Conservation (phyloP, 2,113 vertebrate species). For the Clarias gariepinus region DNA sequence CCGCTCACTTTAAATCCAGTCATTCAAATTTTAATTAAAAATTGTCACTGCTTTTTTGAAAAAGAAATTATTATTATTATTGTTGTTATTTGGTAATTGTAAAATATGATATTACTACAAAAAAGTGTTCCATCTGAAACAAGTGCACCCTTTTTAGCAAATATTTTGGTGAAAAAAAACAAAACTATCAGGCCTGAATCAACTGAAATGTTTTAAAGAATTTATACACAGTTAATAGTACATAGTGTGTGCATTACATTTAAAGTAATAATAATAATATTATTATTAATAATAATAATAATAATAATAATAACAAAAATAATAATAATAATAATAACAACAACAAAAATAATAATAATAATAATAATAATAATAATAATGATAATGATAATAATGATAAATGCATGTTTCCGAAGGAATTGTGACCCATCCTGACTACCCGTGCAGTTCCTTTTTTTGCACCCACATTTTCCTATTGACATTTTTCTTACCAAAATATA, state of each 20-base stretch:
- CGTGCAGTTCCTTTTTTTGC: not conserved
- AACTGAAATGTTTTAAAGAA: no score
- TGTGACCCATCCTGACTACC: not conserved
- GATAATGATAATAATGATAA: no score
- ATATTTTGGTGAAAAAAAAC: not conserved
- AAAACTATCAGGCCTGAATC: not conserved
- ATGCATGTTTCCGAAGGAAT: not conserved
- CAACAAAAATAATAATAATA: no score
- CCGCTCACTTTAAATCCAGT: slow-evolving; percentile 66
- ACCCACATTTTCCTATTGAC: not conserved
- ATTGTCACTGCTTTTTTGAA: slow-evolving; percentile 68
- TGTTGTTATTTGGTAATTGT: slow-evolving; percentile 59
- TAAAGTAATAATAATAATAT: no score
- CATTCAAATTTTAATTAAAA: slow-evolving; percentile 78
- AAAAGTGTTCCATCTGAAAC: slow-evolving; percentile 41
- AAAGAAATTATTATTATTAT: no score
- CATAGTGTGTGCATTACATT: not conserved
- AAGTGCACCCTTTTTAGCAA: slow-evolving; percentile 11
- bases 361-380: no score
- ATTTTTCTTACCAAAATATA: not conserved
- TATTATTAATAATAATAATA: no score
- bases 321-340: no score
- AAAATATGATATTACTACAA: slow-evolving; percentile 73
- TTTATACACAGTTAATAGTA: not conserved
- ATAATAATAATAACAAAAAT: no score